These are phyloP conservation scores for Cheumatopsyche charites DNA, from an alignment of 1,140 invertebrate species.

Conservation along the genomic window DNA sequence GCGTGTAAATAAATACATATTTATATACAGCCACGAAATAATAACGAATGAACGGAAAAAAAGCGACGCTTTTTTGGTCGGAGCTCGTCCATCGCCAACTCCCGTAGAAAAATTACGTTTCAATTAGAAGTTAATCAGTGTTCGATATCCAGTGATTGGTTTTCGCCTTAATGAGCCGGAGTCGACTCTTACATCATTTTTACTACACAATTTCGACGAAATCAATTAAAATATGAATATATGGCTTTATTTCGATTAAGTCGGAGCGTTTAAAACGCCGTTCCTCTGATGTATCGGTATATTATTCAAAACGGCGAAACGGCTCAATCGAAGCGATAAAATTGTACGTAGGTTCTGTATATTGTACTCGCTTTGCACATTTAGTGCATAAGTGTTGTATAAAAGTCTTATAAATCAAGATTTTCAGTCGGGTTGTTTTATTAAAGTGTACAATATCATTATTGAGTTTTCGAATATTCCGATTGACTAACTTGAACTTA, in stretches of 20 bases:
- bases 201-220: constrained; percentile 18
- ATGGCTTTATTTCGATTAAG: constrained; percentile 25
- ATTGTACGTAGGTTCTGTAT: neutral
- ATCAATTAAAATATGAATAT: constrained; percentile 17
- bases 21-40: too few relatives aligned
- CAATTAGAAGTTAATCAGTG: constrained; percentile 25
- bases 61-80: too few relatives aligned
- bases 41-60: too few relatives aligned
- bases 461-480: too few relatives aligned
- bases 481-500: too few relatives aligned
- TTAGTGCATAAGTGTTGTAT: too few relatives aligned
- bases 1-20: constrained; percentile 4
- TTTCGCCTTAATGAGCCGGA: constrained; percentile 20
- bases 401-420: too few relatives aligned
- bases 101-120: constrained; percentile 18
- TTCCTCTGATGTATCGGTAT: constrained; percentile 1
- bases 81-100: neutral
- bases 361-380: too few relatives aligned
- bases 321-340: constrained; percentile 6
- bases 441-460: too few relatives aligned
- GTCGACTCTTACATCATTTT: neutral
- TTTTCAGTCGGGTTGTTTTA: too few relatives aligned
- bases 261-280: neutral
- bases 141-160: constrained; percentile 17
- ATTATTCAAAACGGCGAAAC: constrained; percentile 9